Conservation (phyloP, 2,113 vertebrate genomes). For the Nipponia nippon region DNA sequence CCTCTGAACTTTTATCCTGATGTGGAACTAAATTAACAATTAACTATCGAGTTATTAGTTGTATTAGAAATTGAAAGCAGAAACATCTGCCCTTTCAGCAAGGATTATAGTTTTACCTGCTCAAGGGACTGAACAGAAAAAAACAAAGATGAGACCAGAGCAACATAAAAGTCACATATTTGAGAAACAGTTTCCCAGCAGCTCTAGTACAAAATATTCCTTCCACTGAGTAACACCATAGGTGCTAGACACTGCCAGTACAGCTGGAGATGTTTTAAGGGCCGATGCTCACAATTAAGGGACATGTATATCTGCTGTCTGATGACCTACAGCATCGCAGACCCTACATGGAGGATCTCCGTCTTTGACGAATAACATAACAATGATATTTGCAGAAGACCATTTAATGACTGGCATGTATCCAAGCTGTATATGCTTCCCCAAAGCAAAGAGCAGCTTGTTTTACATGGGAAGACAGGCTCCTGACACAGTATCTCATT, state of each 20-base stretch:
- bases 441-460: background rate
- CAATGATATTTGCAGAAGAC: background rate
- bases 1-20: background rate
- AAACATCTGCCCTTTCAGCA: background rate
- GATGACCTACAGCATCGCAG: rapidly evolving
- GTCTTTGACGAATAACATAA: background rate
- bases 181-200: background rate
- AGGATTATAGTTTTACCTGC: background rate
- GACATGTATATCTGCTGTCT: background rate
- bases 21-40: background rate
- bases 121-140: background rate
- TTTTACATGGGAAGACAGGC: background rate
- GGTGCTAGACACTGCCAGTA: background rate
- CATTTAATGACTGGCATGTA: background rate
- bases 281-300: background rate
- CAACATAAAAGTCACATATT: background rate
- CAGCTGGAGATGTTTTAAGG: background rate
- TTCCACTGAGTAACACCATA: background rate
- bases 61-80: background rate
- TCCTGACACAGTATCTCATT: background rate
- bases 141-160: background rate
- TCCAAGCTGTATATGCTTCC: background rate
- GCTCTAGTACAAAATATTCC: background rate
- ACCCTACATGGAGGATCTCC: background rate
- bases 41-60: background rate